Base-by-base conservation (phyloP, 1,140 invertebrate genomes). In the Idris sp. region DNA sequence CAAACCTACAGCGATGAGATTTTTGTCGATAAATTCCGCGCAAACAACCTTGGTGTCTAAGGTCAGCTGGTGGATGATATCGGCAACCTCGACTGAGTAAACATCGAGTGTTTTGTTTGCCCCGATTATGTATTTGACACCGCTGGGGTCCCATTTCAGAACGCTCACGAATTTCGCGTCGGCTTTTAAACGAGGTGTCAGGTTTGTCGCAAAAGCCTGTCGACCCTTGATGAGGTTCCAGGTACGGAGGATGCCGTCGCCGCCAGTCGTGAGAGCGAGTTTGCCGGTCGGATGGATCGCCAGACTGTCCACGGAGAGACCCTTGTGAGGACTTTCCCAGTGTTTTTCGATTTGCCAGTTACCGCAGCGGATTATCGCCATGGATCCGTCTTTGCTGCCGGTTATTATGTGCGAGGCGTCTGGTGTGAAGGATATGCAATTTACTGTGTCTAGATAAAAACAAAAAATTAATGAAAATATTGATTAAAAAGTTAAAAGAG, bases 151-250 rank as follows among this genome's bases (percentile, higher is more conserved):
- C 90, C 92, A 94, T 54, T 89, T 54, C 82, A 91, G 77, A 84
- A 90, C 64, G 83, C 89, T 74, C 81, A 91, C 78, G 84, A 80
- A 77, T 79, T 86, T 84, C 79, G 90, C 81, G 77, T 88, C 74
- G 0, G 73, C 18, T 82, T 88, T 84, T 86, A 90, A 82, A 80
- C 91, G 92, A 36, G 89, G 91, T 11, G 89, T 88, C 14, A 98
- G 85, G 84, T 98, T 97, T 1, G 93, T 96, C 0, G 93, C 92
- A 83, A 95, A 98, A 2, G 96, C 95, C 80, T 91, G 91, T 73
- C 95, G 89, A 0, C 96, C 97, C 87, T 96, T 97, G 0, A 98
- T 88, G 56, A 98, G 87, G 89, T 99, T 97, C 97, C 97, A 99
- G 1, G 96, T 97, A 76, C 93, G 89, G 11, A 98, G 85, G 2